phyloP scores from a whole-genome alignment of 2,797 vertebrate genomes.

The Pagetopsis macropterus region DNA sequence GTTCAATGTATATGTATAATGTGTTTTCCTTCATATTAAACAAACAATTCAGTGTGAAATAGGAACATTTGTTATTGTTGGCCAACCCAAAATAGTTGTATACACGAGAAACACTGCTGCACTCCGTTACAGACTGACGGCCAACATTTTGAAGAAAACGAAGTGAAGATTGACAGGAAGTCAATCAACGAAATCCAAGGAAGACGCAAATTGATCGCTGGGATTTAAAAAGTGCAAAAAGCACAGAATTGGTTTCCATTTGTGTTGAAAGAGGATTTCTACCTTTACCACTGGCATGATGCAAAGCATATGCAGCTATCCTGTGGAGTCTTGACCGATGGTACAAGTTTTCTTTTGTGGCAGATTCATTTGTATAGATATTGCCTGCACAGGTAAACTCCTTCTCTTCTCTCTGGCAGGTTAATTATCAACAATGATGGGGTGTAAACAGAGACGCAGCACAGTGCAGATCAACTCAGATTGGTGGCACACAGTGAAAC shows the following conservation, averaged over 20 bases:
- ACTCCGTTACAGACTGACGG: neutral
- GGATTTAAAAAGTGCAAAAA: conserved; percentile 15
- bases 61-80: neutral
- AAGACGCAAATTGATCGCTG: neutral
- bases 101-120: neutral
- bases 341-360: too few species aligned
- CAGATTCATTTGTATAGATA: neutral
- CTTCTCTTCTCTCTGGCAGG: conserved; percentile 15
- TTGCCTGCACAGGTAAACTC: conserved; percentile 19
- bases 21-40: neutral
- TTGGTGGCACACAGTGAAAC: conserved; percentile 53
- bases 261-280: neutral
- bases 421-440: conserved; percentile 33
- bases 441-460: conserved; percentile 50
- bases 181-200: neutral
- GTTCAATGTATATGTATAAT: neutral
- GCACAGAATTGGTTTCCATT: neutral
- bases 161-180: neutral
- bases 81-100: neutral
- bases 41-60: neutral
- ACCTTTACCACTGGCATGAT: neutral
- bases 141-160: neutral
- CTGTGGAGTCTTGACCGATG: neutral
- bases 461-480: conserved; percentile 52
- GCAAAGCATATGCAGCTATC: neutral